Evolutionary conservation across 2,888 invertebrate species (phyloP).

Genomic region (Lottia gigantea): DNA sequence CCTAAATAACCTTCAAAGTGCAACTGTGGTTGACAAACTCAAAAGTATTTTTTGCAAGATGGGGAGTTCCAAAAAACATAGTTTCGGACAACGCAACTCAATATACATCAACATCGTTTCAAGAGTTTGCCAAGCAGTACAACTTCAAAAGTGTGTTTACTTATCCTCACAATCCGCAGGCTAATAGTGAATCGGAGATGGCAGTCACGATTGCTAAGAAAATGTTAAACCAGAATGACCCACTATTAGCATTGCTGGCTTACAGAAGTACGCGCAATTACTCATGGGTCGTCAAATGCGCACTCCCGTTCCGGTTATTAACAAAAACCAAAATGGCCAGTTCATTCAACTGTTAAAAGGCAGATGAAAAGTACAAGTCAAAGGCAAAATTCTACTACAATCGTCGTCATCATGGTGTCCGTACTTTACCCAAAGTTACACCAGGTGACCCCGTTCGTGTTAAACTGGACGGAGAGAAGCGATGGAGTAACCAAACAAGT

Average conservation of each 20-base stretch:
- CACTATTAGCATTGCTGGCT: background rate
- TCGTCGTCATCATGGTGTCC: background rate
- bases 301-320: background rate
- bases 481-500: background rate
- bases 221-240: background rate
- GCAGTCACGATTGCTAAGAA: background rate
- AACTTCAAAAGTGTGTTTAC: background rate
- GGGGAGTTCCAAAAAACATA: background rate
- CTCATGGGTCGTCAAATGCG: background rate
- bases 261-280: conserved; percentile 12
- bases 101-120: background rate
- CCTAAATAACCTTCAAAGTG: background rate
- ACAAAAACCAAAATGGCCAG: background rate
- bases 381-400: background rate
- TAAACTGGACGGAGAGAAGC: background rate
- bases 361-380: background rate
- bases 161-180: background rate
- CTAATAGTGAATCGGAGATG: background rate
- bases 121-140: background rate
- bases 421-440: background rate
- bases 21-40: background rate
- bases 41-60: background rate
- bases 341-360: background rate
- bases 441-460: background rate
- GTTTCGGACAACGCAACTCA: background rate